A percentile compares a stretch with the other conserved stretches of the same genome.
Evolutionary conservation across 2,888 invertebrate species (phyloP).

Genomic region (Mimachlamys varia): DNA sequence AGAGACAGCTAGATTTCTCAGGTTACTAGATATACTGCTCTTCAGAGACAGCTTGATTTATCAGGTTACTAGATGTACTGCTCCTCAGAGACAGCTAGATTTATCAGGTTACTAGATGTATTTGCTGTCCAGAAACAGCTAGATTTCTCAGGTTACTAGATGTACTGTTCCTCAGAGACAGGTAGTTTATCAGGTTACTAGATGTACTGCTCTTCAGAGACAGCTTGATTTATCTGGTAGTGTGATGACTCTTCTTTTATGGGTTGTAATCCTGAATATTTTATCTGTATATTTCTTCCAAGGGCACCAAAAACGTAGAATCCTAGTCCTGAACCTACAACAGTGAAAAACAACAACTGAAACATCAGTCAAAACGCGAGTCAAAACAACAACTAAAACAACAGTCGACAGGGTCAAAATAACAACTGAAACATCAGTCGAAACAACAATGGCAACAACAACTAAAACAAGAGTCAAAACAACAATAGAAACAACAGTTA

Average conservation of each 20-base stretch:
- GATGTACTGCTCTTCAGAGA: background rate
- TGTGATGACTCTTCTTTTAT: background rate
- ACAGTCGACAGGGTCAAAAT: no score
- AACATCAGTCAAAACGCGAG: no score
- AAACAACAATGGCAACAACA: no score
- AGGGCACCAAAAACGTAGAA: slow-evolving; percentile 65
- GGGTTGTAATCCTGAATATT: slow-evolving; percentile 38
- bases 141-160: background rate
- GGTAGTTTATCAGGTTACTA: background rate
- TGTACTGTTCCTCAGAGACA: background rate
- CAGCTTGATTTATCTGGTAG: background rate
- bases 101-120: no score
- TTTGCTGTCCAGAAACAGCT: no score
- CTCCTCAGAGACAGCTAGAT: no score
- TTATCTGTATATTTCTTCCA: slow-evolving; percentile 37
- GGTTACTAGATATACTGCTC: background rate
- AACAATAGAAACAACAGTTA: no score
- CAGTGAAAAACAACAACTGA: background rate
- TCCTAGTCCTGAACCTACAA: slow-evolving; percentile 63
- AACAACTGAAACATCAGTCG: no score
- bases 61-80: no score
- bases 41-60: no score
- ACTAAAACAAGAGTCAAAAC: no score
- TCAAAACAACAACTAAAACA: no score
- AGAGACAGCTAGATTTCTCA: background rate